phyloP scores from a whole-genome alignment of 2,888 invertebrate species.

The Eutolmus rufibarbis region DNA sequence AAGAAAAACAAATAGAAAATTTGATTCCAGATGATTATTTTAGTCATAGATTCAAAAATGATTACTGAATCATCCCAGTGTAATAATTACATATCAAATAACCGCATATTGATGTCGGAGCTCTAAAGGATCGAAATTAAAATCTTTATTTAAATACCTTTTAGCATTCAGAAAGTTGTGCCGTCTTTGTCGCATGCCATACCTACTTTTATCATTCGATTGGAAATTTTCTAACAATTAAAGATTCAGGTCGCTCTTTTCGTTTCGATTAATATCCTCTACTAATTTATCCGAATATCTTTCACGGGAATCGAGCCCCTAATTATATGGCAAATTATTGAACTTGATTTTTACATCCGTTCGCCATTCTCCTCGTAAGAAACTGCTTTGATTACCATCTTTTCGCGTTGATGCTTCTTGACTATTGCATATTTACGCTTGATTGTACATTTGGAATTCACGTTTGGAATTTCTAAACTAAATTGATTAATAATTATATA shows the following conservation, averaged over 20 bases:
- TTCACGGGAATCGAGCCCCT: neutral
- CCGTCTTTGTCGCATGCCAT: neutral
- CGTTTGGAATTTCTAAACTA: neutral
- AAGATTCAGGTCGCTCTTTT: neutral
- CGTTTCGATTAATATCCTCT: neutral
- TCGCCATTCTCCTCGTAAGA: neutral
- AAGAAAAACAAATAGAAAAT: no score
- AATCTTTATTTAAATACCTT: neutral
- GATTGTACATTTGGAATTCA: neutral
- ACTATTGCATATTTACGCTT: neutral
- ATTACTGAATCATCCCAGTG: no score
- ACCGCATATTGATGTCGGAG: neutral
- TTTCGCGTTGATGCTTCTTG: neutral
- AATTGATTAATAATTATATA: neutral
- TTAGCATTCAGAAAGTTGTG: neutral
- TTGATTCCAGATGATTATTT: neutral
- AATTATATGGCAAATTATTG: constrained; percentile 2
- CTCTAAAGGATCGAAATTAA: neutral
- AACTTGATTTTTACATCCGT: constrained; percentile 1
- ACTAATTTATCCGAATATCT: neutral
- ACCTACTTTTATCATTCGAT: neutral
- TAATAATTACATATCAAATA: neutral
- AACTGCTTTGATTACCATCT: neutral
- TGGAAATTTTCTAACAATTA: neutral
- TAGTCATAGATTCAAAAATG: no score